Percentiles rank a stretch among this genome's conserved stretches.
These are phyloP conservation scores for Gambusia affinis DNA, from an alignment of 2,113 vertebrate genomes.

Conservation along the genomic window DNA sequence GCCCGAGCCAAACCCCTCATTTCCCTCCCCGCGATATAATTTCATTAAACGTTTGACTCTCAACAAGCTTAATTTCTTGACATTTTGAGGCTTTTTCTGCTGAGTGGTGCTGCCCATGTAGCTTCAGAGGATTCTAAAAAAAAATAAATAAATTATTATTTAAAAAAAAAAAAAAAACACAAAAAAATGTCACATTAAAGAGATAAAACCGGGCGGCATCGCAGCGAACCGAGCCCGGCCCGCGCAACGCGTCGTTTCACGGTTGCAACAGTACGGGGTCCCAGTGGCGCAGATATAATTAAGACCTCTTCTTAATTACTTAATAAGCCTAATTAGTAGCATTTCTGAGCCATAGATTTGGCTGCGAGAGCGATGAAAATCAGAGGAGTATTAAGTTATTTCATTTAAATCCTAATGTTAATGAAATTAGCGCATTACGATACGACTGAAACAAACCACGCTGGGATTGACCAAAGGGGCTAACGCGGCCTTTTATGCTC, in stretches of 20 bases:
- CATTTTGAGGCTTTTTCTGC: conserved; percentile 62
- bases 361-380: conserved; percentile 72
- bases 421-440: conserved; percentile 72
- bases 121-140: conserved; percentile 29
- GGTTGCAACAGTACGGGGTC: conserved; percentile 67
- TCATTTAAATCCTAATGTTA: conserved; percentile 73
- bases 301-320: conserved; percentile 82
- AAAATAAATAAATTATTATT: too few species aligned
- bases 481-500: conserved; percentile 48
- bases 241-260: conserved; percentile 57
- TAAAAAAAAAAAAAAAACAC: too few species aligned
- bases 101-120: conserved; percentile 57
- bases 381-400: conserved; percentile 74
- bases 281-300: conserved; percentile 79
- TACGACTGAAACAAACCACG: conserved; percentile 59
- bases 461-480: conserved; percentile 71
- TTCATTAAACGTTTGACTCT: conserved; percentile 80
- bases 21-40: conserved; percentile 69
- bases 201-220: conserved; percentile 44
- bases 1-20: conserved; percentile 75
- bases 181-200: conserved; percentile 24
- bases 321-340: conserved; percentile 81
- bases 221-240: conserved; percentile 55
- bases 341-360: conserved; percentile 71
- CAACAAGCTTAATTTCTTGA: conserved; percentile 74